Conservation (phyloP, 2,797 vertebrate genomes). For the Sebastes minor region DNA sequence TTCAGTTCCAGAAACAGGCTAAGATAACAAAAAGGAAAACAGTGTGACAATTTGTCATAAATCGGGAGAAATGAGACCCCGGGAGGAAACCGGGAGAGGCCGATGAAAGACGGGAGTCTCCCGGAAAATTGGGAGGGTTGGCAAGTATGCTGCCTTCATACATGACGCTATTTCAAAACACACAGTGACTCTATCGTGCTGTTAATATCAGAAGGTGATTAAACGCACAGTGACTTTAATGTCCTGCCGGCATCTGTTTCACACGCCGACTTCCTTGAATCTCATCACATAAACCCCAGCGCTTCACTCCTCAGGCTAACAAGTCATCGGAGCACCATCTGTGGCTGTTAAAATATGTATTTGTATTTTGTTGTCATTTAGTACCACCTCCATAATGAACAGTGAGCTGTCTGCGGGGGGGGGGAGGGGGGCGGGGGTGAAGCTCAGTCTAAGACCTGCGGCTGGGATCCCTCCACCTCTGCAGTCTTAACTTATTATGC, state of each 20-base stretch:
- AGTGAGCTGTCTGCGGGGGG: conserved; percentile 10
- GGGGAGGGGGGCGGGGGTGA: not conserved
- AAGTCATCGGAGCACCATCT: conserved; percentile 31
- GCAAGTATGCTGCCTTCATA: not conserved
- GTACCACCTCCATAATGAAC: conserved; percentile 27
- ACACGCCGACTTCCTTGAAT: conserved; percentile 28
- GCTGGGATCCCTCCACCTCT: conserved; percentile 29
- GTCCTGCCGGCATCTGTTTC: conserved; percentile 22
- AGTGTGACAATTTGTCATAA: too few species aligned
- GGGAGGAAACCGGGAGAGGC: too few species aligned
- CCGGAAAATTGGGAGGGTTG: too few species aligned
- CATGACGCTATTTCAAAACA: not conserved
- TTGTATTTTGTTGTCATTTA: conserved; percentile 43
- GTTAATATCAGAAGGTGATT: conserved; percentile 43
- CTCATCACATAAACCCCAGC: conserved; percentile 28
- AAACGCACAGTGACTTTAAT: conserved; percentile 36
- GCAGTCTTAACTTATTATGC: conserved; percentile 46
- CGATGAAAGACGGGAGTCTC: too few species aligned
- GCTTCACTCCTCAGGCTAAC: conserved; percentile 31
- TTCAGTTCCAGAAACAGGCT: too few species aligned
- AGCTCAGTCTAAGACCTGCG: conserved; percentile 13
- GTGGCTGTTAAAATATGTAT: conserved; percentile 32
- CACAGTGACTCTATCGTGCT: conserved; percentile 6
- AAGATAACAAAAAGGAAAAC: too few species aligned
- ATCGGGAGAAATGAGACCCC: too few species aligned